phyloP scores from a whole-genome alignment of 2,797 vertebrate species.

The Caiman crocodilus region DNA sequence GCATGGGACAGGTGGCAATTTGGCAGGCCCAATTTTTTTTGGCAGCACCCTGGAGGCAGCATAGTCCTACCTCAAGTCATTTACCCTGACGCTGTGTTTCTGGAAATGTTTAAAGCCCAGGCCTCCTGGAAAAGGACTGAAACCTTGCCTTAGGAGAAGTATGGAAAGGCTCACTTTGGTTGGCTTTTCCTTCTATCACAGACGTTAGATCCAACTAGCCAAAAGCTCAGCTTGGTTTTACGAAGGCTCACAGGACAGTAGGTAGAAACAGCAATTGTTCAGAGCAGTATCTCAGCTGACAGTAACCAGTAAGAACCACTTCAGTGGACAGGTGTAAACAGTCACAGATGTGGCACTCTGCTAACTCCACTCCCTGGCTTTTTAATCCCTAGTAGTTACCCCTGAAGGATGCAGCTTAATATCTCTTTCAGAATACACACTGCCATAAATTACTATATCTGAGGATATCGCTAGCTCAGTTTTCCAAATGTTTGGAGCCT shows the following conservation, averaged over 20 bases:
- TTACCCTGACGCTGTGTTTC: background rate
- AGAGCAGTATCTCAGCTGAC: background rate
- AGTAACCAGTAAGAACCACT: background rate
- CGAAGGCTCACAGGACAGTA: background rate
- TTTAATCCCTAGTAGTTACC: too few relatives aligned
- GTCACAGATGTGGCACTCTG: too few relatives aligned
- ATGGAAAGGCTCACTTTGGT: background rate
- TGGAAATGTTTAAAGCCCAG: background rate
- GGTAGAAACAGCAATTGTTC: background rate
- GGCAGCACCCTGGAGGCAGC: too few relatives aligned
- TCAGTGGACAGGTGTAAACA: background rate
- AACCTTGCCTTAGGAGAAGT: background rate
- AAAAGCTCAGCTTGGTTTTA: background rate
- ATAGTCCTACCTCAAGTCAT: background rate
- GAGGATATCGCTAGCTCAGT: too few relatives aligned
- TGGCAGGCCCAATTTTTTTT: background rate
- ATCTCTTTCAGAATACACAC: background rate
- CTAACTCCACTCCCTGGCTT: too few relatives aligned
- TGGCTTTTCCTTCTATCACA: background rate
- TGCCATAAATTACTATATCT: background rate
- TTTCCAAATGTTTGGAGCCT: too few relatives aligned
- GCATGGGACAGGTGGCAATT: background rate
- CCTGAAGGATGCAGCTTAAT: background rate
- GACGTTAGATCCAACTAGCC: background rate
- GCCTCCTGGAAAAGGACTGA: background rate